Conservation (phyloP, 2,888 invertebrate species). For the Agrilus cyanescens region DNA sequence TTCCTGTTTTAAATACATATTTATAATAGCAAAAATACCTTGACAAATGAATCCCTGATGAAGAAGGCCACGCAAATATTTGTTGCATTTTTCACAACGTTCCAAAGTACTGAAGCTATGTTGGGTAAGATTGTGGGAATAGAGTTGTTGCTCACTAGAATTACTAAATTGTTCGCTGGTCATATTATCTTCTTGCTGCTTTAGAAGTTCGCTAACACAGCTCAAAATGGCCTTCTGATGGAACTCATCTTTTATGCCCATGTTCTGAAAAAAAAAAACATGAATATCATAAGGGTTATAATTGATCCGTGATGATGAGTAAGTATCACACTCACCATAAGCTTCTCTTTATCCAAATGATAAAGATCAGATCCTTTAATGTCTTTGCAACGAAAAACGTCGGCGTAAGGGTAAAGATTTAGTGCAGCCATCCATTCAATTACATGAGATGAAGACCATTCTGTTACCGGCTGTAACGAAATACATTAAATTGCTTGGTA, state of each 20-base stretch:
- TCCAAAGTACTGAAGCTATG: slow-evolving; percentile 57
- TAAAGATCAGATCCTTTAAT: slow-evolving; percentile 56
- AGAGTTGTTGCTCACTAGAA: slow-evolving; percentile 14
- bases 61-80: slow-evolving; percentile 54
- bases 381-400: slow-evolving; percentile 57
- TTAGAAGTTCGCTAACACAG: slow-evolving; percentile 53
- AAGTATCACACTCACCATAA: slow-evolving; percentile 42
- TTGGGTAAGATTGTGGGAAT: slow-evolving; percentile 41
- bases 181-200: slow-evolving; percentile 27
- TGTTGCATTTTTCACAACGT: slow-evolving; percentile 61
- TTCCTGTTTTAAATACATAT: slow-evolving; percentile 5
- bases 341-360: slow-evolving; percentile 51
- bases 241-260: slow-evolving; percentile 64
- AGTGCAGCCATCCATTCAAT: slow-evolving; percentile 66
- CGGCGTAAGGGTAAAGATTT: slow-evolving; percentile 59
- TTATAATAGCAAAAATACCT: slow-evolving; percentile 37
- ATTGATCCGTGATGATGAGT: slow-evolving; percentile 3
- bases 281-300: slow-evolving; percentile 3
- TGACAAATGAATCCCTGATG: slow-evolving; percentile 62
- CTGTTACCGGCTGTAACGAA: slow-evolving; percentile 48
- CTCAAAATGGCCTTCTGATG: slow-evolving; percentile 57
- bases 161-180: slow-evolving; percentile 18
- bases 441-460: slow-evolving; percentile 59
- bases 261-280: slow-evolving; percentile 41
- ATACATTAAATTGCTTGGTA: slow-evolving; percentile 2